phyloP scores from a whole-genome alignment of 1,140 invertebrate species.

The Drosophila setifemur region DNA sequence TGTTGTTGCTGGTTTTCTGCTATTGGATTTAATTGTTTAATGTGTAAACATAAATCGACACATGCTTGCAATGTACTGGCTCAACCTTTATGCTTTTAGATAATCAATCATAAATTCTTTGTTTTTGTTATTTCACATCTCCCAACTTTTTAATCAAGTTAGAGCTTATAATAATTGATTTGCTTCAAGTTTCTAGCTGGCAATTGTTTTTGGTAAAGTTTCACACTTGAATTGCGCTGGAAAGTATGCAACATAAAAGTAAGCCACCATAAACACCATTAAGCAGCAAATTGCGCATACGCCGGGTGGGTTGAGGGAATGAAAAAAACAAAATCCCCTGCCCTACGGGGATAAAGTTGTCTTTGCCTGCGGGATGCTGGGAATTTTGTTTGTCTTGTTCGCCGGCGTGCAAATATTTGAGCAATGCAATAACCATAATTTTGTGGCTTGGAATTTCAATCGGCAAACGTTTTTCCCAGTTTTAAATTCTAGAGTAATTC shows the following conservation, averaged over 20 bases:
- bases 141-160: neutral
- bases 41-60: neutral
- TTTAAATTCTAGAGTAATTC: too few relatives aligned
- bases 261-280: conserved; percentile 29
- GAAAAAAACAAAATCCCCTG: conserved; percentile 1
- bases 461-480: neutral
- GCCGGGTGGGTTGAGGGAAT: conserved; percentile 3
- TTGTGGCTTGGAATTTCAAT: neutral
- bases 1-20: neutral
- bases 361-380: neutral
- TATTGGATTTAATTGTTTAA: conserved; percentile 9
- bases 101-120: too few relatives aligned
- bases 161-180: neutral
- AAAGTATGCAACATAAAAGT: conserved; percentile 28
- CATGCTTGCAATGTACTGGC: neutral
- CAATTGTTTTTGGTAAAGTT: neutral
- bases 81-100: neutral
- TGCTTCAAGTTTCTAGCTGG: neutral
- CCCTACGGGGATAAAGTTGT: conserved; percentile 1
- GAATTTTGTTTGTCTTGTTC: neutral
- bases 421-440: conserved; percentile 9
- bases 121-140: neutral
- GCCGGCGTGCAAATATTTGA: neutral
- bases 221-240: conserved; percentile 9
- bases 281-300: conserved; percentile 31